phyloP scores from a whole-genome alignment of 2,797 vertebrate species.

The Eutrigla gurnardus region DNA sequence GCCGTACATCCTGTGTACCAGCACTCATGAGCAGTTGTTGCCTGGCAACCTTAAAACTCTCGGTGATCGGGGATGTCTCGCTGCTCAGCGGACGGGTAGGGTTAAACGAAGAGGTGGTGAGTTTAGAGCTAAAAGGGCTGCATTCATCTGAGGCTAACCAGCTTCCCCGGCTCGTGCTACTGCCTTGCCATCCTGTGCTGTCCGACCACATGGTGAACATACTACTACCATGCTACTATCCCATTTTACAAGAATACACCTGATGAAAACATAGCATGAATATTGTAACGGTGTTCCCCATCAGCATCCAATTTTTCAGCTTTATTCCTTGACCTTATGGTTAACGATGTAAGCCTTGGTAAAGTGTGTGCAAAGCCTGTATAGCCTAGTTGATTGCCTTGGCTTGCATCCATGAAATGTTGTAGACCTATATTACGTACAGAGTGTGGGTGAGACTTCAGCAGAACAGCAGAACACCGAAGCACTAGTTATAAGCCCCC shows the following conservation, averaged over 20 bases:
- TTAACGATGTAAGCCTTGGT: no score
- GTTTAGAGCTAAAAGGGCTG: conserved; percentile 52
- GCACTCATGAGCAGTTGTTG: conserved; percentile 69
- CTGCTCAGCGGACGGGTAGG: conserved; percentile 46
- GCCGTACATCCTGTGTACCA: conserved; percentile 27
- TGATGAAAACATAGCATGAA: background rate
- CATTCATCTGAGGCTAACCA: conserved; percentile 32
- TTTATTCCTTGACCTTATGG: no score
- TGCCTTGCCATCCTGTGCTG: background rate
- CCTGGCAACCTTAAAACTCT: conserved; percentile 80
- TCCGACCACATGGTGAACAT: no score
- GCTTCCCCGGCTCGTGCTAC: conserved; percentile 23
- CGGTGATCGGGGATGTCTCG: conserved; percentile 62
- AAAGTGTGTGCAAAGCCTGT: no score
- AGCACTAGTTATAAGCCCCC: no score
- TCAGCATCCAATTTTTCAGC: background rate
- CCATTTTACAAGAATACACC: background rate
- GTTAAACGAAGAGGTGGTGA: conserved; percentile 65
- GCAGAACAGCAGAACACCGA: no score
- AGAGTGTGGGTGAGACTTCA: no score
- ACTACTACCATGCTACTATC: background rate
- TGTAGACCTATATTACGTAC: no score
- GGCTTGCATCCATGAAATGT: no score
- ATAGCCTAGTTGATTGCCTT: no score
- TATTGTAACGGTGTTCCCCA: no score